Percentiles rank a stretch among this genome's conserved stretches.
These are phyloP conservation scores for Nomada ruficornis DNA, from an alignment of 2,888 invertebrate genomes.

Conservation along the genomic window DNA sequence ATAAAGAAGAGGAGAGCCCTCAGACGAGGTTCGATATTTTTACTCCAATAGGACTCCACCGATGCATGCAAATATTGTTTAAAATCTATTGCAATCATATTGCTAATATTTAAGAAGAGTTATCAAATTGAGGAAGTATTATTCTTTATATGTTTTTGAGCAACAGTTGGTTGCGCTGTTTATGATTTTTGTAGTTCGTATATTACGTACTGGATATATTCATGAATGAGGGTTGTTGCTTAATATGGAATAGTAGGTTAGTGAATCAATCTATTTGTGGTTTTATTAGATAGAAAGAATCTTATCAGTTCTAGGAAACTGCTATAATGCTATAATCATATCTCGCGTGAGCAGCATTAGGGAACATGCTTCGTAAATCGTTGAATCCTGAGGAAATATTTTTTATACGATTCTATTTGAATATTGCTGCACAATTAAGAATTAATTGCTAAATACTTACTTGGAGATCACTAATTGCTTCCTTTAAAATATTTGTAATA, in stretches of 20 bases:
- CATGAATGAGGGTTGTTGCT: background rate
- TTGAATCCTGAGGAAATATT: background rate
- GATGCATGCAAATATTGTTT: too few species aligned
- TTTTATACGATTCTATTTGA: background rate
- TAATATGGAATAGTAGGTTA: background rate
- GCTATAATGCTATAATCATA: background rate
- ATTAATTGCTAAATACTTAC: background rate
- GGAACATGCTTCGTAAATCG: background rate
- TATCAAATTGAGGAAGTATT: too few species aligned
- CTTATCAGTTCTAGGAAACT: conserved; percentile 21
- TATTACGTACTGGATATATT: background rate
- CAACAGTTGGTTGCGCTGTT: too few species aligned
- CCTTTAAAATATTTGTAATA: too few species aligned
- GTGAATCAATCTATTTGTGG: background rate
- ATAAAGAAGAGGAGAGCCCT: background rate
- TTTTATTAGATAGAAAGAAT: background rate
- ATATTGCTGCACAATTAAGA: background rate
- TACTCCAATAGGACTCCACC: background rate
- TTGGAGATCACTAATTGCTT: background rate
- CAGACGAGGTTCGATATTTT: background rate
- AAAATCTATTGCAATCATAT: too few species aligned
- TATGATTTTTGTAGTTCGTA: too few species aligned
- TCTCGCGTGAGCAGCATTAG: background rate
- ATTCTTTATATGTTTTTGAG: too few species aligned
- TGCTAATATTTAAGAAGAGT: too few species aligned